Evolutionary conservation across 2,113 vertebrate genomes (phyloP), one percentile per base, ranked within the genome.

Genomic region (Oceanites oceanicus): DNA sequence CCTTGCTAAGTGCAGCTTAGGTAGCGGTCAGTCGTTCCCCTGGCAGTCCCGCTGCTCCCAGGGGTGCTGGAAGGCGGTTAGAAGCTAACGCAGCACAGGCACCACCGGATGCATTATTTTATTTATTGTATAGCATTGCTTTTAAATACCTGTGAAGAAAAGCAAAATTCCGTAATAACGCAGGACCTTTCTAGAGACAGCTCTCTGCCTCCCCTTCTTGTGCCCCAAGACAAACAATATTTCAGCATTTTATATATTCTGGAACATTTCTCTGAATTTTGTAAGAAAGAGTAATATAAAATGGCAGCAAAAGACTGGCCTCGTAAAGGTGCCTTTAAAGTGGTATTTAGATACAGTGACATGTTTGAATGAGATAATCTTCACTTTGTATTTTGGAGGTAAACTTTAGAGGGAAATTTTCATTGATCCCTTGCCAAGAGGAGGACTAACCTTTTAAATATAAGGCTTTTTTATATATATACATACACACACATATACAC

Each of bases 401-500:
- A 42, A 94, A 83, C 7, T 16, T 44, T 3, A 36, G 86, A 61
- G 30, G 79, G 50, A 50, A 42, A 44, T 47, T 17, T 38, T 71
- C 58, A 22, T 38, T 83, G 71, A 75, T 90, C 50, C 10, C 45
- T 72, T 92, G 86, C 89, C 89, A 83, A 68, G 74, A 45, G 32
- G 30, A 82, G 42, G 14, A 45, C 3, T 59, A 59, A 73, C 50
- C 45, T 62, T 83, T 78, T 58, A 50, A 62, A 84, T 70, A 44
- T 21, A 45, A 78, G 21, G 30, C 55, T 74, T 68, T 27, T 49
- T 18, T 19, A 6, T 9, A 17, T 14, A 16, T 7, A 8, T 0
- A 15, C 5, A 25, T 10, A 52, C 8, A 42, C 1, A 38, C 8
- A 42, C 2, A 56, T 11, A 42, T 2, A 78, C 71, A 29, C 9